Percentiles rank a stretch among this genome's conserved stretches.
phyloP scores from a whole-genome alignment of 2,797 vertebrate genomes.

The Clarias laeviceps region DNA sequence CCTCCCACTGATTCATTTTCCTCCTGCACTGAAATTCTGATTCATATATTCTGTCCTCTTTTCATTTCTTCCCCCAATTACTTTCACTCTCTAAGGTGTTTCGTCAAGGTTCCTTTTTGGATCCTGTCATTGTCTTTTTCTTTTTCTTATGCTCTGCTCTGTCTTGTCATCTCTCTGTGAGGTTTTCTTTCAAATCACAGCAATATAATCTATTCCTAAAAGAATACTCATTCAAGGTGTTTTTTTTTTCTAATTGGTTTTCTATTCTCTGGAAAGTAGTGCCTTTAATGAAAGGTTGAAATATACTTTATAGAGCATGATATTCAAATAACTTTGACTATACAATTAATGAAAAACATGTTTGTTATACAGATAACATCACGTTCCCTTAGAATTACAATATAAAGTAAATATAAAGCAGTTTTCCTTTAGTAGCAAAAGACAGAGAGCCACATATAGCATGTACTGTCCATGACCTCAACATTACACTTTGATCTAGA shows the following conservation, averaged over 20 bases:
- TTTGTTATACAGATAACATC: not conserved
- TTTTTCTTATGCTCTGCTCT: not conserved
- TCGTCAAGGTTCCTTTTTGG: not conserved
- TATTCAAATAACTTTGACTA: not conserved
- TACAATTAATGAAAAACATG: not conserved
- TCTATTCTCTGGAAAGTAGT: not conserved
- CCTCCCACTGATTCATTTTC: not conserved
- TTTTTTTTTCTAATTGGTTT: not conserved
- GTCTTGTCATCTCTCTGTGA: not conserved
- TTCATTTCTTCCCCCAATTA: not conserved
- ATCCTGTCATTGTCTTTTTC: slow-evolving; percentile 14
- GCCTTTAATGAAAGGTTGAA: not conserved
- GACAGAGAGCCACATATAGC: too few relatives aligned
- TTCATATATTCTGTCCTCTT: not conserved
- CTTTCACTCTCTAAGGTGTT: not conserved
- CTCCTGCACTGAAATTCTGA: not conserved
- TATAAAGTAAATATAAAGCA: not conserved
- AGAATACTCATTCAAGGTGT: not conserved
- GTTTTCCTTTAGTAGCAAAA: not conserved
- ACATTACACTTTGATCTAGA: slow-evolving; percentile 8
- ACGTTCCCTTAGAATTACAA: not conserved
- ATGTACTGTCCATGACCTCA: not conserved
- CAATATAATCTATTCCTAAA: not conserved
- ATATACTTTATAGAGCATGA: not conserved
- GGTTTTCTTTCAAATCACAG: not conserved